Evolutionary conservation across 2,113 vertebrate species (phyloP).

Genomic region (Peromyscus leucopus): DNA sequence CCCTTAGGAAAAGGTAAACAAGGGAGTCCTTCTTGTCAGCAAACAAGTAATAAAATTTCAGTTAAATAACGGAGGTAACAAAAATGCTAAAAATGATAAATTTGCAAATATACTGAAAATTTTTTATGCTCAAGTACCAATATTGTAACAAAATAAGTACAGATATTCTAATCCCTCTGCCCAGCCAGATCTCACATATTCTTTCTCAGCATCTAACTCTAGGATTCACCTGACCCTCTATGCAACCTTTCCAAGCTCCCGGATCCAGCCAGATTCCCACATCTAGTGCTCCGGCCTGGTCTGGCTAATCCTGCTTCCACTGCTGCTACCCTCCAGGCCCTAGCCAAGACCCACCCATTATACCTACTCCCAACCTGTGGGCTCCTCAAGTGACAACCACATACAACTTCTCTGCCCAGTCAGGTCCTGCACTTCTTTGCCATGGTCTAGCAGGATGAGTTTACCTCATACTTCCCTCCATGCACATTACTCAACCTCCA

Average conservation of each 20-base stretch:
- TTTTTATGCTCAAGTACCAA: neutral
- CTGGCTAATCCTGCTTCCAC: neutral
- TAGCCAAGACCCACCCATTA: neutral
- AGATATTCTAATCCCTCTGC: neutral
- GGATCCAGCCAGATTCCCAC: neutral
- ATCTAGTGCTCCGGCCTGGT: neutral
- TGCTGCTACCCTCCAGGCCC: neutral
- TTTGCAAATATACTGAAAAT: neutral
- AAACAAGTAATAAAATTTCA: neutral
- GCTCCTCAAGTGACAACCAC: neutral
- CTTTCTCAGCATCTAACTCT: neutral
- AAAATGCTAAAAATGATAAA: neutral
- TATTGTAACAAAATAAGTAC: neutral
- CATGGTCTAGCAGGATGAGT: neutral
- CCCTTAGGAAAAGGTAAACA: neutral
- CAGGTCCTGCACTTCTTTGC: neutral
- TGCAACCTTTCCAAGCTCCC: neutral
- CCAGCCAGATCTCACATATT: neutral
- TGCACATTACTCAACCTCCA: neutral
- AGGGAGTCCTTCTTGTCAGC: neutral
- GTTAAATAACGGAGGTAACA: neutral
- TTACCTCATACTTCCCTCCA: no score
- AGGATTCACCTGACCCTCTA: neutral
- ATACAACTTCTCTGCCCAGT: neutral
- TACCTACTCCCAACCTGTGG: neutral